Evolutionary conservation across 2,888 invertebrate species (phyloP), one percentile per base, ranked within the genome.

Genomic region (Nyleta sp.): DNA sequence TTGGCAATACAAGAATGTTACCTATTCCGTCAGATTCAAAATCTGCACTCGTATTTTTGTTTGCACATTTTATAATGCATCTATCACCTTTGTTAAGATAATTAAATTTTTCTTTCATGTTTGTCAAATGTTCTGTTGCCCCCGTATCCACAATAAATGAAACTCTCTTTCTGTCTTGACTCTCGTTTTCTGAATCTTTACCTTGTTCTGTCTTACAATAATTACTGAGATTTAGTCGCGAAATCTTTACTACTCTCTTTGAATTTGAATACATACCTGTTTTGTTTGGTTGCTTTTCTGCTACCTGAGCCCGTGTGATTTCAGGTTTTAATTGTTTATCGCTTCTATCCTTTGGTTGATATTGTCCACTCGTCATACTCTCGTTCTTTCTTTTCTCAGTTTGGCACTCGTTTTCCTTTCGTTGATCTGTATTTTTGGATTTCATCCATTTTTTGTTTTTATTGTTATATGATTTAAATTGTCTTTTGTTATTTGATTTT

Each of bases 41-140:
- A 42, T 76, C 70, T 4, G 70, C 75, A 6, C n/a, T 42, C 0
- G 15, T 20, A 31, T 64, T 35, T 42, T 76, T 76, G 31, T 76
- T 76, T 17, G 57, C 70, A 28, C 75, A 76, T 70, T 70, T 76
- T 7, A 76, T 76, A 31, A 62, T 46, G 13, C 70, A 46, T 28
- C 17, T 46, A 2, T 44, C 42, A 18, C 42, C 28, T 18, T 48
- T 48, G 10, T 70, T 18, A 38, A 70, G 52, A 24, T 11, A 2
- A 31, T 24, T n/a, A 57, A 64, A 57, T 53, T 50, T 57, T n/a
- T 70, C 31, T 40, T 42, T 70, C n/a, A 28, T 42, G 10, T 76
- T 70, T 17, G 70, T 70, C 11, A 76, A 57, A 33, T 76, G 64
- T 22, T 76, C 76, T 4, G 64, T 70, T n/a, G 70, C 76, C 1